phyloP scores from a whole-genome alignment of 2,888 invertebrate species.

The Heliconius erato region DNA sequence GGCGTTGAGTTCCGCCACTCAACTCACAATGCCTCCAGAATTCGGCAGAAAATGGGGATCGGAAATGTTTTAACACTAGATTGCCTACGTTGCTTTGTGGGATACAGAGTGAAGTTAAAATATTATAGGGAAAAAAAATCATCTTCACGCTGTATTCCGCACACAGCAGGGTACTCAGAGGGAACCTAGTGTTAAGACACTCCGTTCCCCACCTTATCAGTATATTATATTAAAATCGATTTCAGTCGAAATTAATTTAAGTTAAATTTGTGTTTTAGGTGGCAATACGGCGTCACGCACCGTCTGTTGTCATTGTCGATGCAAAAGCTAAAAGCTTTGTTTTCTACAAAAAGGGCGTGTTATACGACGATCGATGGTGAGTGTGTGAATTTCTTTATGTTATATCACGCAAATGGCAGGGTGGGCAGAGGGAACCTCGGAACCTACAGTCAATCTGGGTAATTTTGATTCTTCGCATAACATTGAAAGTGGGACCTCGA shows the following conservation, averaged over 20 bases:
- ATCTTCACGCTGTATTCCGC: too few relatives aligned
- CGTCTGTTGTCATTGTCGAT: constrained; percentile 74
- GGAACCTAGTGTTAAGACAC: too few relatives aligned
- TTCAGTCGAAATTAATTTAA: background rate
- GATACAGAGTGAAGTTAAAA: too few relatives aligned
- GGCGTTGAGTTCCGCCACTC: background rate
- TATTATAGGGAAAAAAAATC: too few relatives aligned
- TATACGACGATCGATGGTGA: constrained; percentile 73
- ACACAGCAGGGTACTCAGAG: too few relatives aligned
- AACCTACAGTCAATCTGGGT: too few relatives aligned
- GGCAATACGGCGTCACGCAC: constrained; percentile 70
- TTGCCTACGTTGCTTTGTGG: too few relatives aligned
- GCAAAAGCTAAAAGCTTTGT: constrained; percentile 63
- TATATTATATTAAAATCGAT: background rate
- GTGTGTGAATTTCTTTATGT: constrained; percentile 37
- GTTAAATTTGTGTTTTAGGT: constrained; percentile 58
- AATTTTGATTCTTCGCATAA: too few relatives aligned
- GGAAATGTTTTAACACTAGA: background rate
- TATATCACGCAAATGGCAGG: too few relatives aligned
- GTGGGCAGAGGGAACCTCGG: too few relatives aligned
- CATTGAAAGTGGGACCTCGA: too few relatives aligned
- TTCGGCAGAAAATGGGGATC: background rate
- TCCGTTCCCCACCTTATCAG: too few relatives aligned
- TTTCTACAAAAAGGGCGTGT: constrained; percentile 66
- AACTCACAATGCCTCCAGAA: background rate